A percentile compares a stretch with the other conserved stretches of the same genome.
These are phyloP conservation scores for Helleia helle DNA, from an alignment of 2,888 invertebrate genomes.

Conservation along the genomic window DNA sequence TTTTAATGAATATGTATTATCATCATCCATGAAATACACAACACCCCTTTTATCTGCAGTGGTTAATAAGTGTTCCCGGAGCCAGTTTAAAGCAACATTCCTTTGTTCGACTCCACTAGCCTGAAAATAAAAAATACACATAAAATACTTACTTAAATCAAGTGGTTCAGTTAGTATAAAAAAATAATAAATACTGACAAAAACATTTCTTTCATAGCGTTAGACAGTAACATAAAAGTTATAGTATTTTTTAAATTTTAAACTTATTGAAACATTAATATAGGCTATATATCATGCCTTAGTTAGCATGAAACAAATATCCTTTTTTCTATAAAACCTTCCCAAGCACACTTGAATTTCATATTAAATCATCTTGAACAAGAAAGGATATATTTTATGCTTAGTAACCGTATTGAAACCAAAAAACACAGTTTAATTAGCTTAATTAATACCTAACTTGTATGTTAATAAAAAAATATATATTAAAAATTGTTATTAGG, in stretches of 20 bases:
- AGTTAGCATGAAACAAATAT: too few relatives aligned
- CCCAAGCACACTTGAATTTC: too few relatives aligned
- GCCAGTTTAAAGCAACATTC: conserved; percentile 89
- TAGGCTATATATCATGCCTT: not conserved
- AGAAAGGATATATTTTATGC: too few relatives aligned
- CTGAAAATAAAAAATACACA: conserved; percentile 29
- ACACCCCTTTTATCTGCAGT: conserved; percentile 78
- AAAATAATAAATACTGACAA: not conserved
- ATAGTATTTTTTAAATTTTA: not conserved
- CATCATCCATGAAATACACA: conserved; percentile 97
- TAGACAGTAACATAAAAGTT: too few relatives aligned
- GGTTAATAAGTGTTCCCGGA: conserved; percentile 74
- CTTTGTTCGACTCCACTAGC: conserved; percentile 93
- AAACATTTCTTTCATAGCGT: not conserved
- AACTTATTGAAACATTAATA: not conserved
- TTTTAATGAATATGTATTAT: conserved; percentile 93
- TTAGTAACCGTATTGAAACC: too few relatives aligned
- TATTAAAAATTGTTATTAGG: too few relatives aligned
- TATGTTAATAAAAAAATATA: too few relatives aligned
- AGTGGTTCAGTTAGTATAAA: not conserved
- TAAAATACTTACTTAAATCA: not conserved
- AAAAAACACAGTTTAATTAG: too few relatives aligned
- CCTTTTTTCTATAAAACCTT: too few relatives aligned
- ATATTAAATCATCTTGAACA: too few relatives aligned
- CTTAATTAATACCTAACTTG: too few relatives aligned